These are phyloP conservation scores for Yponomeuta evonymella DNA, from an alignment of 2,888 invertebrate genomes.

Conservation along the genomic window DNA sequence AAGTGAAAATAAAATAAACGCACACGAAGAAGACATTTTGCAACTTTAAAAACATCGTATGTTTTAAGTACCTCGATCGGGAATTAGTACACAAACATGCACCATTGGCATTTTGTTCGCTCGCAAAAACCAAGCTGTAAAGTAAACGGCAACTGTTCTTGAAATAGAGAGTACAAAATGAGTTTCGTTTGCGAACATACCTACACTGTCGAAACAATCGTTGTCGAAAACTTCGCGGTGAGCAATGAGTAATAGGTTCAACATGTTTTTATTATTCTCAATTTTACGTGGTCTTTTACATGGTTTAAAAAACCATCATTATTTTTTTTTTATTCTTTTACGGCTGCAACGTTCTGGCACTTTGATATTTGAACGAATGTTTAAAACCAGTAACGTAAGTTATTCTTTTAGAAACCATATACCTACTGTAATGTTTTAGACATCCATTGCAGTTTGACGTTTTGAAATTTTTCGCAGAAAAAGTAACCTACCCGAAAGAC, in stretches of 20 bases:
- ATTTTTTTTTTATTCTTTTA: slow-evolving; percentile 28
- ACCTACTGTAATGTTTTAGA: no score
- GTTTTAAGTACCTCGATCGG: slow-evolving; percentile 5
- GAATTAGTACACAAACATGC: slow-evolving; percentile 18
- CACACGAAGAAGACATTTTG: background rate
- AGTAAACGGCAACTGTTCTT: slow-evolving; percentile 52
- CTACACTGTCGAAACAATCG: slow-evolving; percentile 54
- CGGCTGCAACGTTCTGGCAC: slow-evolving; percentile 30
- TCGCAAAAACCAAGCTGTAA: slow-evolving; percentile 53
- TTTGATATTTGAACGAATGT: slow-evolving; percentile 29
- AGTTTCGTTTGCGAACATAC: slow-evolving; percentile 53
- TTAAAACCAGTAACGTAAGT: no score
- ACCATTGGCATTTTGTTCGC: slow-evolving; percentile 40
- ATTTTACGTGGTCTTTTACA: slow-evolving; percentile 43
- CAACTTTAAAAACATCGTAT: background rate
- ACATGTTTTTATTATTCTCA: slow-evolving; percentile 30
- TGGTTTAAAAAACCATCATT: slow-evolving; percentile 9
- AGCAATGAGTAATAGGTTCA: slow-evolving; percentile 53
- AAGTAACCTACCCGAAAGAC: no score
- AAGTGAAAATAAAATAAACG: background rate
- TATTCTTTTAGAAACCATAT: no score
- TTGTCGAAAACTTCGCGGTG: slow-evolving; percentile 37
- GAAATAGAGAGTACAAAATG: slow-evolving; percentile 59
- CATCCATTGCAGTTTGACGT: no score
- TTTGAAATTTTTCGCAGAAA: no score